A percentile compares a stretch with the other conserved stretches of the same genome.
Evolutionary conservation across 2,113 vertebrate species (phyloP).

Genomic region (Ceyx melanurus): DNA sequence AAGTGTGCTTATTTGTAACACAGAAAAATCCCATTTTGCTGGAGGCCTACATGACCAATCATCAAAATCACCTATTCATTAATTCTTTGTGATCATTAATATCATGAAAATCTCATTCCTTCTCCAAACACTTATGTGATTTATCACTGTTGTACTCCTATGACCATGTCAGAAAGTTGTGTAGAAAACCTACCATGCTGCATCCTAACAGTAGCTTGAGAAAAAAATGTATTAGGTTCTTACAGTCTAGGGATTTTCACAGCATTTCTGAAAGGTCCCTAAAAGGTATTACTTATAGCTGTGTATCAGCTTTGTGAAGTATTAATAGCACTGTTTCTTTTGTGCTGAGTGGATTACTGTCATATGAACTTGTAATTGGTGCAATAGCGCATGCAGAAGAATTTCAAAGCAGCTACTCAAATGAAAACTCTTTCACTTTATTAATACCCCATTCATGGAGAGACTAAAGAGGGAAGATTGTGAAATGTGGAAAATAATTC

Average conservation of each 20-base stretch:
- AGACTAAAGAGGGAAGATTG: not conserved
- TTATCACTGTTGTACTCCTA: not conserved
- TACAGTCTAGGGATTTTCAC: not conserved
- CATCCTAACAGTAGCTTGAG: not conserved
- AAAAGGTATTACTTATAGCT: not conserved
- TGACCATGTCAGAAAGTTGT: not conserved
- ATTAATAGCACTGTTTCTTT: not conserved
- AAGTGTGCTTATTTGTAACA: not conserved
- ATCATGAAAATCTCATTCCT: not conserved
- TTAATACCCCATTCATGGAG: conserved; percentile 16
- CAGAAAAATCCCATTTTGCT: not conserved
- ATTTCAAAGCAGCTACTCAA: conserved; percentile 46
- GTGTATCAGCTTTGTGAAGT: not conserved
- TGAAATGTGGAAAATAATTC: not conserved
- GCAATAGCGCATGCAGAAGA: conserved; percentile 11
- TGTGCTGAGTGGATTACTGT: not conserved
- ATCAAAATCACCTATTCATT: not conserved
- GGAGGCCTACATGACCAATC: not conserved
- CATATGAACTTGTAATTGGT: conserved; percentile 11
- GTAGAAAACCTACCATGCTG: not conserved
- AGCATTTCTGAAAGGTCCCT: conserved; percentile 1
- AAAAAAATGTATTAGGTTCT: not conserved
- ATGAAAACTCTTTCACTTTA: not conserved
- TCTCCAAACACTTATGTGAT: not conserved
- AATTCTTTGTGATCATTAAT: not conserved